Evolutionary conservation across 2,888 invertebrate species (phyloP), one percentile per base, ranked within the genome.

Genomic region (Vannuccia rotundouncinata): DNA sequence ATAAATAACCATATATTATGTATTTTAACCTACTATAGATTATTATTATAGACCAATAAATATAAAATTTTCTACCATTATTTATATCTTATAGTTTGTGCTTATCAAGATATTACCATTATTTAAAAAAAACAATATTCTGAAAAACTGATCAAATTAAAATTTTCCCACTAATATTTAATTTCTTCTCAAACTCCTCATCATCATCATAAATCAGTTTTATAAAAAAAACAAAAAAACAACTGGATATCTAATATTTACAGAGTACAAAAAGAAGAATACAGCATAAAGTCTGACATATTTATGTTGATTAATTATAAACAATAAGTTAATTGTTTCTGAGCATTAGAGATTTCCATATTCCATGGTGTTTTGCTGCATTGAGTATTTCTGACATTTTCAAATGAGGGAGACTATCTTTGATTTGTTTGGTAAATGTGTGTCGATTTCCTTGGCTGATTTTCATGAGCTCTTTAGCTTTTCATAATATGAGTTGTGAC

Each of bases 131-230:
- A n/a, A n/a, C n/a, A n/a, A n/a, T n/a, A n/a, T n/a, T n/a, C n/a
- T n/a, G n/a, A n/a, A n/a, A n/a, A n/a, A n/a, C n/a, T n/a, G n/a
- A n/a, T n/a, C n/a, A n/a, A n/a, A n/a, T n/a, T n/a, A n/a, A n/a
- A n/a, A n/a, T n/a, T n/a, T n/a, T n/a, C n/a, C n/a, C n/a, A n/a
- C n/a, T n/a, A n/a, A n/a, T n/a, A n/a, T n/a, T n/a, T n/a, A n/a
- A n/a, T n/a, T n/a, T n/a, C n/a, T n/a, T n/a, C n/a, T n/a, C n/a
- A n/a, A n/a, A 13, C 5, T 45, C 45, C 5, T 45, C 45, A 66
- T 66, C 66, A 66, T 66, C 66, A 66, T 66, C 66, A 66, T 66
- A 66, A 66, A 66, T 66, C 66, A 66, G 66, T 66, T 66, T 66
- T 22, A 22, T 66, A 66, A 66, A 66, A 66, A 45, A 13, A 45